Evolutionary conservation across 2,113 vertebrate species (phyloP).

Genomic region (Meleagris gallopavo): DNA sequence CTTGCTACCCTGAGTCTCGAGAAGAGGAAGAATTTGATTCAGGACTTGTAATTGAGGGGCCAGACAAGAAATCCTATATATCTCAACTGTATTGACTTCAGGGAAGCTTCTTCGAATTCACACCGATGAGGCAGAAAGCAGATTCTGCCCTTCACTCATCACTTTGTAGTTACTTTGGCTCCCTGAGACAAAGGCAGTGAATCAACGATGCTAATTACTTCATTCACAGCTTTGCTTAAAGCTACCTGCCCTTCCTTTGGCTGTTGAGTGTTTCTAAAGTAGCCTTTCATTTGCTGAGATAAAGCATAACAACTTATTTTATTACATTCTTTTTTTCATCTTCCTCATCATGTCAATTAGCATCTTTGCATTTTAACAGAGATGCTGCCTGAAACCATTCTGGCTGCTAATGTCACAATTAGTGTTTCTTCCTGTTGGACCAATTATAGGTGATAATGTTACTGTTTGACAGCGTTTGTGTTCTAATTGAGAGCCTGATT

Average conservation of each 20-base stretch:
- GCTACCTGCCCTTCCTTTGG: constrained; percentile 40
- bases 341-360: constrained; percentile 66
- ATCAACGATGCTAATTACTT: constrained; percentile 58
- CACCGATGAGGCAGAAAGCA: constrained; percentile 60
- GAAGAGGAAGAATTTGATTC: not conserved
- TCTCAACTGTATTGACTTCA: constrained; percentile 15
- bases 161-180: constrained; percentile 37
- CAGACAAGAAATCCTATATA: not conserved
- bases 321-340: constrained; percentile 38
- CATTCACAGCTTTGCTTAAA: constrained; percentile 22
- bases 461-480: constrained; percentile 68
- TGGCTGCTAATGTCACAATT: constrained; percentile 72
- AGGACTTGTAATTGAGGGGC: not conserved
- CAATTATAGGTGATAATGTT: constrained; percentile 77
- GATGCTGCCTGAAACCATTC: constrained; percentile 56
- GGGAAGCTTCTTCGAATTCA: constrained; percentile 47
- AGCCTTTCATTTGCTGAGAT: constrained; percentile 38
- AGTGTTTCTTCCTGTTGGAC: constrained; percentile 67
- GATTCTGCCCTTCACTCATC: constrained; percentile 25
- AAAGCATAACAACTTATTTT: constrained; percentile 45
- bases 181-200: constrained; percentile 40
- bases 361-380: constrained; percentile 61
- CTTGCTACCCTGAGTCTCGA: not conserved
- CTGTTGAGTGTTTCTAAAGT: constrained; percentile 39
- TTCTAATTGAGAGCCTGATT: constrained; percentile 74